Evolutionary conservation across 2,888 invertebrate genomes (phyloP).

Genomic region (Gandaritis pyraliata): DNA sequence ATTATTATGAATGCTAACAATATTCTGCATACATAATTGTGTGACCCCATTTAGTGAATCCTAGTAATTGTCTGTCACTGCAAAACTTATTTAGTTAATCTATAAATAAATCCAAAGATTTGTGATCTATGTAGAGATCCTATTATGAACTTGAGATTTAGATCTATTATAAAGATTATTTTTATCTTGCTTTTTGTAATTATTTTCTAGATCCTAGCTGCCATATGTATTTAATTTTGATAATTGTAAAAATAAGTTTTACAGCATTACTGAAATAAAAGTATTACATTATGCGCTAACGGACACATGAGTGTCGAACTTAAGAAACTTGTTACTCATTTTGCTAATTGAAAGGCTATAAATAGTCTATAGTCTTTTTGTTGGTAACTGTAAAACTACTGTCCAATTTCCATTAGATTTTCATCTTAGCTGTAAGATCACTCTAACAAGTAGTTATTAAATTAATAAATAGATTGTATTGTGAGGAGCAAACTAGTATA

Average conservation of each 20-base stretch:
- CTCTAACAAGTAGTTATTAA: slow-evolving; percentile 29
- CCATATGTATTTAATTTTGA: slow-evolving; percentile 64
- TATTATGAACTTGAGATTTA: slow-evolving; percentile 40
- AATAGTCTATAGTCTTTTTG: slow-evolving; percentile 32
- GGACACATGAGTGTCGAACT: slow-evolving; percentile 18
- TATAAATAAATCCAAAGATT: slow-evolving; percentile 45
- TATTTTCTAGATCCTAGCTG: slow-evolving; percentile 63
- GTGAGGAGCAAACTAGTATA: slow-evolving; percentile 2
- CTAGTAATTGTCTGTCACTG: slow-evolving; percentile 22
- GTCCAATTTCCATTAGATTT: slow-evolving; percentile 31
- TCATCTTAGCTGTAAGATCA: slow-evolving; percentile 40
- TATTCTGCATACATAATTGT: slow-evolving; percentile 15
- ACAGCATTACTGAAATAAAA: slow-evolving; percentile 23
- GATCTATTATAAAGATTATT: slow-evolving; percentile 37
- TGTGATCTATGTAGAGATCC: slow-evolving; percentile 36
- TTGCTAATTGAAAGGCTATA: slow-evolving; percentile 28
- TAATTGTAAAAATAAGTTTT: slow-evolving; percentile 29
- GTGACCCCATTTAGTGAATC: slow-evolving; percentile 21
- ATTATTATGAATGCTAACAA: slow-evolving; percentile 33
- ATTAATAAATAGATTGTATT: slow-evolving; percentile 15
- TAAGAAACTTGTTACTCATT: slow-evolving; percentile 21
- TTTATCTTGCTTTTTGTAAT: slow-evolving; percentile 50
- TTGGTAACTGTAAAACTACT: slow-evolving; percentile 22
- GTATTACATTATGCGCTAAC: slow-evolving; percentile 13
- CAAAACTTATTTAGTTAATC: slow-evolving; percentile 44